phyloP scores from a whole-genome alignment of 1,140 invertebrate species.

The Cylas formicarius region DNA sequence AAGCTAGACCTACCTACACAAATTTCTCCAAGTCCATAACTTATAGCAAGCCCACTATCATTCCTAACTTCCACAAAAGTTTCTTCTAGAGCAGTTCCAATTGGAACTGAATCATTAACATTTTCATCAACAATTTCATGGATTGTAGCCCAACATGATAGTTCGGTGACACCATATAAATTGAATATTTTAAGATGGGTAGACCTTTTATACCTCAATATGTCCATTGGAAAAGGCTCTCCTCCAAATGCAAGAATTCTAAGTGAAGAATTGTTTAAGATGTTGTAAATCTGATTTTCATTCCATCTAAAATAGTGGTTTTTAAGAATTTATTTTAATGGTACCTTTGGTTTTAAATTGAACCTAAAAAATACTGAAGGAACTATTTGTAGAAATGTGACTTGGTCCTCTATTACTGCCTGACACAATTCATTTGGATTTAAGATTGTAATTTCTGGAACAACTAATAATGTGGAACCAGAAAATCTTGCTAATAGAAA shows the following conservation, averaged over 20 bases:
- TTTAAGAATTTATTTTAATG: constrained; percentile 17
- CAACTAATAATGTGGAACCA: constrained; percentile 58
- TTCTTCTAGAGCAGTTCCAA: constrained; percentile 55
- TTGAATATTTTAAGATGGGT: constrained; percentile 52
- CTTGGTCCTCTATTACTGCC: constrained; percentile 38
- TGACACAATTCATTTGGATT: constrained; percentile 46
- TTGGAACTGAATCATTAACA: constrained; percentile 39
- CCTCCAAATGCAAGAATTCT: constrained; percentile 56
- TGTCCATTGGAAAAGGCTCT: constrained; percentile 48
- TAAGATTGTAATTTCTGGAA: constrained; percentile 47
- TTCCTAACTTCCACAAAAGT: constrained; percentile 52
- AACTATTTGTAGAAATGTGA: constrained; percentile 69
- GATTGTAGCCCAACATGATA: constrained; percentile 74
- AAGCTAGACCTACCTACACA: constrained; percentile 35
- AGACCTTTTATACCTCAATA: constrained; percentile 16
- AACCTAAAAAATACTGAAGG: constrained; percentile 59
- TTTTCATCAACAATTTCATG: constrained; percentile 43
- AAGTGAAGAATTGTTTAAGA: constrained; percentile 51
- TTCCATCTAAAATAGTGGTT: constrained; percentile 44
- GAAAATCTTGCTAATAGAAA: constrained; percentile 59
- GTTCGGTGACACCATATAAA: constrained; percentile 77
- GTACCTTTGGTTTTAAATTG: no score
- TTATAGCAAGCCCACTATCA: constrained; percentile 29
- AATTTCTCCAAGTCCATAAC: constrained; percentile 49
- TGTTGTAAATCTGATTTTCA: constrained; percentile 46